These are phyloP conservation scores for Mythimna ferrago DNA, from an alignment of 2,888 invertebrate genomes.

Conservation along the genomic window DNA sequence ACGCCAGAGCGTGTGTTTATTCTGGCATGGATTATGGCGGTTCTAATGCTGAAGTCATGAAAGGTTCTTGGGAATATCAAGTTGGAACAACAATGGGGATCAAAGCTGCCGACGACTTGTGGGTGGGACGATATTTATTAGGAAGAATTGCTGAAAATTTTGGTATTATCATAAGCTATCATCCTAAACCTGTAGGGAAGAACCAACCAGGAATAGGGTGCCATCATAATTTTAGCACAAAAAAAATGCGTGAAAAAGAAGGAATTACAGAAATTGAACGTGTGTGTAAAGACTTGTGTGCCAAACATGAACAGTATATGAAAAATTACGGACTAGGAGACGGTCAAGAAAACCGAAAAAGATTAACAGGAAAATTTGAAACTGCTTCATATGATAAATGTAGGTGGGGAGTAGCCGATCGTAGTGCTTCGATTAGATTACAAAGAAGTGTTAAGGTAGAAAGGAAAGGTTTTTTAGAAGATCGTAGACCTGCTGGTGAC, in stretches of 20 bases:
- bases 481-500: constrained; percentile 97
- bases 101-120: constrained; percentile 95
- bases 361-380: constrained; percentile 98
- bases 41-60: constrained; percentile 99
- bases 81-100: constrained; percentile 98
- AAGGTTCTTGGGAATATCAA: constrained; percentile 97
- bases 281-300: constrained; percentile 94
- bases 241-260: constrained; percentile 94
- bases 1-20: constrained; percentile 95
- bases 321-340: constrained; percentile 96
- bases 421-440: constrained; percentile 97
- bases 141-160: constrained; percentile 96
- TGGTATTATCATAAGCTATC: constrained; percentile 92
- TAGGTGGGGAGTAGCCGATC: constrained; percentile 96
- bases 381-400: constrained; percentile 98
- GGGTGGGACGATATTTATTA: constrained; percentile 96
- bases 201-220: constrained; percentile 97
- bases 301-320: constrained; percentile 93
- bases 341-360: constrained; percentile 97
- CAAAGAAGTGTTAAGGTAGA: constrained; percentile 96
- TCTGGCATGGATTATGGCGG: constrained; percentile 98
- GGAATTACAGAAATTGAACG: constrained; percentile 95
- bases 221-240: constrained; percentile 97
- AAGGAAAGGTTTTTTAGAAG: constrained; percentile 98
- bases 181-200: constrained; percentile 94